Evolutionary conservation across 1,140 invertebrate genomes (phyloP), one percentile per base, ranked within the genome.

Genomic region (Trichogramma pretiosum): DNA sequence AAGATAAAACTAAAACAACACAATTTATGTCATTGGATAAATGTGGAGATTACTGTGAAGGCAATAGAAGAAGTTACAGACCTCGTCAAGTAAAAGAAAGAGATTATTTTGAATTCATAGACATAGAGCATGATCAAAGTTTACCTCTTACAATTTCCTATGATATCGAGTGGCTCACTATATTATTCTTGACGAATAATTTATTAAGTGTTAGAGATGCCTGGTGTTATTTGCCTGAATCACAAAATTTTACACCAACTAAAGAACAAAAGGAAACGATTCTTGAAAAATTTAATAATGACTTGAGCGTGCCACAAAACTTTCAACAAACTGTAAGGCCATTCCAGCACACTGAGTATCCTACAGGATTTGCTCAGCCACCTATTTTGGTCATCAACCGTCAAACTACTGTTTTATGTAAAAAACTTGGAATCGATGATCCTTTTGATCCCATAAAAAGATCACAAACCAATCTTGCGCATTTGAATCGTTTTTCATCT

Each of bases 1-100:
- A 68, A 21, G 47, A 60, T 30, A 56, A 59, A 7, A 46, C 60
- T 8, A 55, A 58, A 56, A 56, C 74, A 24, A 98, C 94, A 1
- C 90, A 88, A 68, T 99, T 99, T 73, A 68, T 99, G 48, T 91
- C 94, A 1, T 68, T 99, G 7, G 94, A 99, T 65, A 99, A 99
- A 74, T 96, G 93, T 72, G 70, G 98, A n/a, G n/a, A n/a, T n/a
- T n/a, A 23, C 93, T n/a, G n/a, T n/a, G n/a, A n/a, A n/a, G n/a
- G n/a, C n/a, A n/a, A n/a, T n/a, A n/a, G n/a, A n/a, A n/a, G n/a
- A n/a, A n/a, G n/a, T n/a, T n/a, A n/a, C n/a, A n/a, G n/a, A n/a
- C n/a, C n/a, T n/a, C n/a, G n/a, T n/a, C n/a, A n/a, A n/a, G n/a
- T n/a, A n/a, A n/a, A 92, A 0, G 80, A 79, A 56, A 74, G 91